These are phyloP conservation scores for Melanchra persicariae DNA, from an alignment of 2,888 invertebrate species.

Conservation along the genomic window DNA sequence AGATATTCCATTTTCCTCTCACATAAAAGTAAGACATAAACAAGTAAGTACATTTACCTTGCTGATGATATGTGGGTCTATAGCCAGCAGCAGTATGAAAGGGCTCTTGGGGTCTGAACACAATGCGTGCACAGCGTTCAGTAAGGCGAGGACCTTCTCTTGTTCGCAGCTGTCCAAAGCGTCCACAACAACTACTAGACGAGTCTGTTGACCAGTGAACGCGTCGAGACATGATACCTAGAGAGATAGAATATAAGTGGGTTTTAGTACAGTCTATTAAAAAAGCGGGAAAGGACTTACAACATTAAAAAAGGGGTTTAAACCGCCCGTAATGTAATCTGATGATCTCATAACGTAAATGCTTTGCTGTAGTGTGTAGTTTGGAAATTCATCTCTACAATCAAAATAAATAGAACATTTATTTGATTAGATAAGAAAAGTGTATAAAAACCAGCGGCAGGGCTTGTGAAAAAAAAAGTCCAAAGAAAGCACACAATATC, in stretches of 20 bases:
- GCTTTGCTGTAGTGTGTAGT: not conserved
- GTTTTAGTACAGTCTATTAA: too few relatives aligned
- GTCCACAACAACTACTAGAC: constrained; percentile 98
- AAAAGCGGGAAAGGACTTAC: not conserved
- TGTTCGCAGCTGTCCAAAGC: constrained; percentile 99
- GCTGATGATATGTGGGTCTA: constrained; percentile 99
- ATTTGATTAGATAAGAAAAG: not conserved
- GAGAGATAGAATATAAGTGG: not conserved
- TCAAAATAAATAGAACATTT: not conserved
- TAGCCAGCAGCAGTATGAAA: constrained; percentile 98
- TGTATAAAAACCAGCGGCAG: not conserved
- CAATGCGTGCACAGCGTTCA: constrained; percentile 98
- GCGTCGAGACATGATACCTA: constrained; percentile 97
- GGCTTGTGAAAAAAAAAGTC: too few relatives aligned
- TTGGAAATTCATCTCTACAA: not conserved
- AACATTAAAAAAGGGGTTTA: not conserved
- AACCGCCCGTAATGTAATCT: not conserved
- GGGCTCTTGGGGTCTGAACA: constrained; percentile 98
- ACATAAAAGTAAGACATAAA: not conserved
- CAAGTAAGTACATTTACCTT: constrained; percentile 91
- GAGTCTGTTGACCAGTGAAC: constrained; percentile 97
- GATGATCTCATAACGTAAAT: not conserved
- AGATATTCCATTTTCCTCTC: not conserved
- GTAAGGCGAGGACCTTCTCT: constrained; percentile 97
- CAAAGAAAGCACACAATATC: not conserved